These are phyloP conservation scores for Rhineura floridana DNA, from an alignment of 2,113 vertebrate species.

Conservation along the genomic window DNA sequence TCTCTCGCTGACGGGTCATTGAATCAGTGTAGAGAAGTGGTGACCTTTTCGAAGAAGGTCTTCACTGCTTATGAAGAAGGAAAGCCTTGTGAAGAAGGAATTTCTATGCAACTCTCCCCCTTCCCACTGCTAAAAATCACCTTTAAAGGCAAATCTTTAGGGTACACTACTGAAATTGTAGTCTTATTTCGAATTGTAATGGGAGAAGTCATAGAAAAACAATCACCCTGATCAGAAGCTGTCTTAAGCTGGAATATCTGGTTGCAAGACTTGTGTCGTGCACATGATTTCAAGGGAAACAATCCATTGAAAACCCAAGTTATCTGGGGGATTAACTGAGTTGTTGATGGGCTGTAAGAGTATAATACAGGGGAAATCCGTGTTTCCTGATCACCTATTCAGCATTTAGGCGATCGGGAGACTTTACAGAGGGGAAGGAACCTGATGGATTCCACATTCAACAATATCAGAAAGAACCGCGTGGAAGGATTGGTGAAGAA, in stretches of 20 bases:
- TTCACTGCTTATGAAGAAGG: constrained; percentile 15
- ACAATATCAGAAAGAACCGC: neutral
- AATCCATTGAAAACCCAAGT: neutral
- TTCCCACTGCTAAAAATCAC: neutral
- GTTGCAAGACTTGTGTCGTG: neutral
- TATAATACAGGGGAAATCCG: neutral
- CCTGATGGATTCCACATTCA: neutral
- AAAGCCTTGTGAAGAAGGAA: neutral
- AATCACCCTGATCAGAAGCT: neutral
- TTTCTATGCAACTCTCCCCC: neutral
- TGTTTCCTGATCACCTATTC: neutral
- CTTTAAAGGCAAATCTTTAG: neutral
- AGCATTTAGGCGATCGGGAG: neutral
- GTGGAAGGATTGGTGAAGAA: accelerated
- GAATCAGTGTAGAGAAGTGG: neutral
- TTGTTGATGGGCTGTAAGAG: neutral
- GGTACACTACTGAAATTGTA: neutral
- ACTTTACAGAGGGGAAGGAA: neutral
- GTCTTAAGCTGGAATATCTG: neutral
- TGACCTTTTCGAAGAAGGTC: constrained; percentile 15
- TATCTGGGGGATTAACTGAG: constrained; percentile 18
- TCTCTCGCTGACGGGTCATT: neutral
- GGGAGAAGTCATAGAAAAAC: neutral
- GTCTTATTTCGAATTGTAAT: neutral
- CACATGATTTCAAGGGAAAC: neutral